Conservation (phyloP, 2,113 vertebrate genomes). For the Melanotaenia duboulayi region DNA sequence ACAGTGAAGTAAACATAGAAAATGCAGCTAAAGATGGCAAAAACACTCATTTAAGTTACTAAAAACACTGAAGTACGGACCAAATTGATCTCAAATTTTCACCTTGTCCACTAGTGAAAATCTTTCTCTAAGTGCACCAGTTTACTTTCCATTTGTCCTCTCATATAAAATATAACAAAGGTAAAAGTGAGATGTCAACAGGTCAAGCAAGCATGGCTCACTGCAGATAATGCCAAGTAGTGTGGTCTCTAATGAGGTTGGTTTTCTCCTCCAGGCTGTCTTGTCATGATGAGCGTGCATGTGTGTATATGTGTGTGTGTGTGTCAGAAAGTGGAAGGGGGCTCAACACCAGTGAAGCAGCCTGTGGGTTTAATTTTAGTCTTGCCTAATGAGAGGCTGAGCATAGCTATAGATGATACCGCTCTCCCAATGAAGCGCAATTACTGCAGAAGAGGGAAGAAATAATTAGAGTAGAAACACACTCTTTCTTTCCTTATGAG, state of each 20-base stretch:
- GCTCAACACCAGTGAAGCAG: conserved; percentile 21
- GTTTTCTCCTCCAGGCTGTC: conserved; percentile 42
- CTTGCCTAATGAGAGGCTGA: conserved; percentile 57
- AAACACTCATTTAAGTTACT: neutral
- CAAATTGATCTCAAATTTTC: neutral
- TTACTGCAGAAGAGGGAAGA: conserved; percentile 57
- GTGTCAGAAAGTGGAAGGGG: neutral
- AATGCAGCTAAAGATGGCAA: neutral
- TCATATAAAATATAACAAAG: neutral
- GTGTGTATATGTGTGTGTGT: conserved; percentile 17
- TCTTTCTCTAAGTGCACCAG: neutral
- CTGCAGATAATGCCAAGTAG: conserved; percentile 42
- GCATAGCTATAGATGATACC: conserved; percentile 32
- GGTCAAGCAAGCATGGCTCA: conserved; percentile 23
- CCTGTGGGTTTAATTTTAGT: conserved; percentile 67
- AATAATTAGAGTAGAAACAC: conserved; percentile 51
- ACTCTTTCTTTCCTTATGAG: conserved; percentile 24
- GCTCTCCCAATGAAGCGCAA: conserved; percentile 47
- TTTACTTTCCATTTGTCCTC: conserved; percentile 12
- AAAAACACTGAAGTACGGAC: neutral
- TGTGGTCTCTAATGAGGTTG: conserved; percentile 57
- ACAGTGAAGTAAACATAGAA: neutral
- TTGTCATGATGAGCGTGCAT: conserved; percentile 29
- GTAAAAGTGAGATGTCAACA: conserved; percentile 23
- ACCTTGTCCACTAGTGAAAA: neutral